Conservation (phyloP, 2,888 invertebrate genomes). For the Barypeithes pellucidus region DNA sequence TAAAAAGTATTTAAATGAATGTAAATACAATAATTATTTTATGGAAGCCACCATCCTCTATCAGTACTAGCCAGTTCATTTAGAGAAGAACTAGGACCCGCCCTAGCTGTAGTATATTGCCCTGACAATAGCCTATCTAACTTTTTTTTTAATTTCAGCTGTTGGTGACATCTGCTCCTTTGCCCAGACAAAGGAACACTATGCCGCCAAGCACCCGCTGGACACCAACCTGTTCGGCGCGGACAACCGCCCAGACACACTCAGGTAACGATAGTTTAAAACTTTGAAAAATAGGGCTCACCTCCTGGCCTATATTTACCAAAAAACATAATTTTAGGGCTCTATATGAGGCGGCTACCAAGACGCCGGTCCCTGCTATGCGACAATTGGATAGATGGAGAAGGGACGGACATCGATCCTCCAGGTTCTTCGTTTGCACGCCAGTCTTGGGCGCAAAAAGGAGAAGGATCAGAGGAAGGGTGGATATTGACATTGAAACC, state of each 20-base stretch:
- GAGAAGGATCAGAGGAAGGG: conserved; percentile 78
- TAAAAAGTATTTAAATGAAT: conserved; percentile 7
- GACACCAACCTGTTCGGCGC: conserved; percentile 84
- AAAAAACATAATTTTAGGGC: conserved; percentile 68
- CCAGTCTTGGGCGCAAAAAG: conserved; percentile 84
- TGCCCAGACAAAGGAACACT: conserved; percentile 85
- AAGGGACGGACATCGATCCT: conserved; percentile 77
- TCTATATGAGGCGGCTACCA: conserved; percentile 86
- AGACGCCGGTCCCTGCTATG: conserved; percentile 77
- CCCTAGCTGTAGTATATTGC: not conserved
- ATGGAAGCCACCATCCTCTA: not conserved
- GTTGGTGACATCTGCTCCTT: conserved; percentile 93
- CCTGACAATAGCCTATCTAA: not conserved
- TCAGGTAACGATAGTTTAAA: conserved; percentile 69
- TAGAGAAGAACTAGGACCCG: not conserved
- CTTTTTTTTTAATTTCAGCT: conserved; percentile 74
- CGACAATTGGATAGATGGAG: conserved; percentile 80
- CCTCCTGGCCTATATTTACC: too few relatives aligned
- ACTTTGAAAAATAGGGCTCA: not conserved
- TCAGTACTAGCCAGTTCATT: not conserved
- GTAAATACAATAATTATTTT: not conserved
- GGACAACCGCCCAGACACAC: conserved; percentile 82
- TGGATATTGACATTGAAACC: conserved; percentile 90
- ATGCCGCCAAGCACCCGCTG: conserved; percentile 80
- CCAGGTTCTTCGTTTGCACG: conserved; percentile 85